A percentile compares a stretch with the other conserved stretches of the same genome.
These are phyloP conservation scores for Agrenia bidenticulata DNA, from an alignment of 2,888 invertebrate genomes.

Conservation along the genomic window DNA sequence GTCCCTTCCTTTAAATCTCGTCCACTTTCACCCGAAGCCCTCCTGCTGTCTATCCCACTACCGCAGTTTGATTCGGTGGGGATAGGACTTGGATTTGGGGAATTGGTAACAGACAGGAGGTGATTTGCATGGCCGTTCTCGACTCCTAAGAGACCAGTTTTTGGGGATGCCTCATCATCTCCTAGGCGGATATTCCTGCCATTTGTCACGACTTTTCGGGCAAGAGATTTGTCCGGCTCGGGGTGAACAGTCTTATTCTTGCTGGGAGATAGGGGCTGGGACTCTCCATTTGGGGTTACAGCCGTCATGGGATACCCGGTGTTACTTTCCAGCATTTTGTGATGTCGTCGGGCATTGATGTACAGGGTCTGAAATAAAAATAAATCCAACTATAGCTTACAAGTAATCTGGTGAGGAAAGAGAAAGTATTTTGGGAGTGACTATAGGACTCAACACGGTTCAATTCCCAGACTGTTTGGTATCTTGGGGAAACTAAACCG, in stretches of 20 bases:
- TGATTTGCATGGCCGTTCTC: neutral
- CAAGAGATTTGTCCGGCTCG: neutral
- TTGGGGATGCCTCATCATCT: conserved; percentile 10
- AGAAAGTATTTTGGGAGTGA: neutral
- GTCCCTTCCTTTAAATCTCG: conserved; percentile 14
- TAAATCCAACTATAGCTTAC: neutral
- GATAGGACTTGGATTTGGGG: neutral
- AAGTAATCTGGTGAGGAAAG: neutral
- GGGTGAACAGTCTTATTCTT: conserved; percentile 21
- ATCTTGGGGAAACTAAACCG: too few relatives aligned
- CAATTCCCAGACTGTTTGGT: too few relatives aligned
- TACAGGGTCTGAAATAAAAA: conserved; percentile 42
- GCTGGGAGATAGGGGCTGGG: conserved; percentile 25
- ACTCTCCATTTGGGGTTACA: conserved; percentile 22
- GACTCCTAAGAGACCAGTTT: conserved; percentile 2
- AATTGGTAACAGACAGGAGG: neutral
- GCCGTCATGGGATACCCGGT: conserved; percentile 40
- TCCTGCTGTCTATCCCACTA: conserved; percentile 22
- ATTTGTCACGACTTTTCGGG: neutral
- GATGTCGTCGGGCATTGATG: conserved; percentile 42
- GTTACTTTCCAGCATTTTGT: conserved; percentile 45
- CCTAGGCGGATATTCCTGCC: neutral
- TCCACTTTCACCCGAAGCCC: conserved; percentile 17
- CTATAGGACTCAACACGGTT: neutral
- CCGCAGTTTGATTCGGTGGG: neutral